Evolutionary conservation across 1,140 invertebrate species (phyloP), one percentile per base, ranked within the genome.

Genomic region (Akabosia matsudoensis): DNA sequence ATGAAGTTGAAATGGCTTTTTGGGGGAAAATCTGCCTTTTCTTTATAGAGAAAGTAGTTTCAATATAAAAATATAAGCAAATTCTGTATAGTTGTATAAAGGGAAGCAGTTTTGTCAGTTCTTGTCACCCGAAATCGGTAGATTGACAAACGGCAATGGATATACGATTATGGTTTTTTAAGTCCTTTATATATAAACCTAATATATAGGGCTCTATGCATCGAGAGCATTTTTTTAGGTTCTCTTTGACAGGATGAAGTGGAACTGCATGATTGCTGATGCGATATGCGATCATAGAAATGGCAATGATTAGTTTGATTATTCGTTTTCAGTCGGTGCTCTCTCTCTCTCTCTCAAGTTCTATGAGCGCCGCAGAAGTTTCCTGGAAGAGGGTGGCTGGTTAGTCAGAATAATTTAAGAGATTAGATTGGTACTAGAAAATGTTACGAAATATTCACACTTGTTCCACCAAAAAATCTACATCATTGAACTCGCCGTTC

Each of bases 261-360:
- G 61, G 61, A 24, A n/a, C 3, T 67, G 61, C 28, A 67, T 67
- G 61, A 67, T 67, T 67, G 31, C 61, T 67, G 61, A 67, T 67
- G 61, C 61, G 61, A 67, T 67, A 67, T 67, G 61, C 61, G 61
- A 67, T 67, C 61, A 67, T 67, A n/a, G 61, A 67, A 67, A 67
- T 67, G 61, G 24, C 54, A 22, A 67, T 67, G 61, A 67, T 67
- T 67, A 67, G 26, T 67, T 10, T 67, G 61, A 67, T 67, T 67
- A 67, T 67, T 67, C 61, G 13, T 10, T 67, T 2, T 67, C 2
- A 67, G 28, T 22, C 54, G 54, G 7, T 56, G n/a, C n/a, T n/a
- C n/a, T 56, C 24, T 4, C 54, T 56, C n/a, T 56, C 14, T 56
- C 54, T 56, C 10, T 13, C 22, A 22, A 18, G 18, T 45, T 45